Conservation (phyloP, 2,797 vertebrate species). For the Brachyrhaphis roseni region DNA sequence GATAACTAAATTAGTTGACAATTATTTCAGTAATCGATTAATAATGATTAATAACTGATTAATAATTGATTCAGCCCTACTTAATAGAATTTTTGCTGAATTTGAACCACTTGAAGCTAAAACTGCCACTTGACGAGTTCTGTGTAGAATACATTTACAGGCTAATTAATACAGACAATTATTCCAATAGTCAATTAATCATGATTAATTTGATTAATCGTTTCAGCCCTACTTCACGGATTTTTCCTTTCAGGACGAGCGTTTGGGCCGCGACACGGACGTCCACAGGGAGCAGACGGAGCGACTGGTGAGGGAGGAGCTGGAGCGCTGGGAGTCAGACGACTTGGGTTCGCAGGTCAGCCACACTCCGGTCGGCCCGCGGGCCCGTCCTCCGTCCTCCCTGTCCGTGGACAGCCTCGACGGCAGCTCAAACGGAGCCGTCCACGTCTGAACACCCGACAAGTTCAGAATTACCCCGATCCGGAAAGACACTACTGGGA, state of each 20-base stretch:
- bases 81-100: too few species aligned
- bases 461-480: slow-evolving; percentile 19
- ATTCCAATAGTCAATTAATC: neutral
- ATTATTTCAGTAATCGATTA: neutral
- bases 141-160: too few species aligned
- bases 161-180: too few species aligned
- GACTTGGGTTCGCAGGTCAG: slow-evolving; percentile 89
- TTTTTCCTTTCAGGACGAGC: slow-evolving; percentile 84
- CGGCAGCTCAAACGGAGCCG: slow-evolving; percentile 62
- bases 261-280: slow-evolving; percentile 87
- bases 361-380: slow-evolving; percentile 80
- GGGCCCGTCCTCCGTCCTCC: slow-evolving; percentile 87
- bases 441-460: slow-evolving; percentile 75
- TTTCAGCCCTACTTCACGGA: neutral
- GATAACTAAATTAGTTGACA: neutral
- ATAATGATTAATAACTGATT: neutral
- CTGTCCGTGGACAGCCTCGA: slow-evolving; percentile 89
- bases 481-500: slow-evolving; percentile 28
- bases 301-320: slow-evolving; percentile 90
- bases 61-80: neutral
- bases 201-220: neutral
- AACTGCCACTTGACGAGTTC: too few species aligned
- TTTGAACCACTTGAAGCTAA: too few species aligned
- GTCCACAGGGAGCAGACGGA: slow-evolving; percentile 93
- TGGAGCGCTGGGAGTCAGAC: slow-evolving; percentile 94